These are phyloP conservation scores for Anguilla obscura DNA, from an alignment of 2,797 vertebrate species.

Conservation along the genomic window DNA sequence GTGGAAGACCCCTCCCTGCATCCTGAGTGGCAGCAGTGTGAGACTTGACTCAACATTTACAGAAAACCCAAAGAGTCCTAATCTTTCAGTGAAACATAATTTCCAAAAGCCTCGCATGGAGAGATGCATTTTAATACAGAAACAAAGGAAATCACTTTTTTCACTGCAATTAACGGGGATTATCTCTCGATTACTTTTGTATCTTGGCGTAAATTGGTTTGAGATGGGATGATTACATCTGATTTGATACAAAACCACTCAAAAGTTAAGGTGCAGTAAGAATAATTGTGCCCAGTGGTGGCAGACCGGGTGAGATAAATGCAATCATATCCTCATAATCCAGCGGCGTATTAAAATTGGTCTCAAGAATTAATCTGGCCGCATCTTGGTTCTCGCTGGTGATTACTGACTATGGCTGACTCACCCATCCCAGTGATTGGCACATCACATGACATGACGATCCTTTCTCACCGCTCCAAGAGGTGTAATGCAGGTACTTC, in stretches of 20 bases:
- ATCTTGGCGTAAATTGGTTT: background rate
- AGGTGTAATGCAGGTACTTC: constrained; percentile 29
- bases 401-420: constrained; percentile 49
- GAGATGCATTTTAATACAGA: background rate
- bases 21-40: background rate
- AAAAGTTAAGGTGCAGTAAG: constrained; percentile 4
- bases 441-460: constrained; percentile 44
- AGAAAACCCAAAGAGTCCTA: background rate
- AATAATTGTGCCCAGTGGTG: constrained; percentile 48
- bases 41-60: background rate
- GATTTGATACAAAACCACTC: constrained; percentile 35
- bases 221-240: constrained; percentile 37
- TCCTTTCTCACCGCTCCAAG: constrained; percentile 50
- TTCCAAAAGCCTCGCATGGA: background rate
- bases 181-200: background rate
- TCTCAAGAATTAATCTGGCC: constrained; percentile 72
- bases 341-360: constrained; percentile 67
- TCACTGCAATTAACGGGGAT: background rate
- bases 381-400: constrained; percentile 49
- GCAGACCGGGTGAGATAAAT: constrained; percentile 61
- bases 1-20: background rate
- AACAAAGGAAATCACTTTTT: background rate
- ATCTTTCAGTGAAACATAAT: background rate
- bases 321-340: constrained; percentile 72
- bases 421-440: background rate